Base-by-base conservation (phyloP, 2,888 invertebrate species). In the Caenorhabditis sp. region DNA sequence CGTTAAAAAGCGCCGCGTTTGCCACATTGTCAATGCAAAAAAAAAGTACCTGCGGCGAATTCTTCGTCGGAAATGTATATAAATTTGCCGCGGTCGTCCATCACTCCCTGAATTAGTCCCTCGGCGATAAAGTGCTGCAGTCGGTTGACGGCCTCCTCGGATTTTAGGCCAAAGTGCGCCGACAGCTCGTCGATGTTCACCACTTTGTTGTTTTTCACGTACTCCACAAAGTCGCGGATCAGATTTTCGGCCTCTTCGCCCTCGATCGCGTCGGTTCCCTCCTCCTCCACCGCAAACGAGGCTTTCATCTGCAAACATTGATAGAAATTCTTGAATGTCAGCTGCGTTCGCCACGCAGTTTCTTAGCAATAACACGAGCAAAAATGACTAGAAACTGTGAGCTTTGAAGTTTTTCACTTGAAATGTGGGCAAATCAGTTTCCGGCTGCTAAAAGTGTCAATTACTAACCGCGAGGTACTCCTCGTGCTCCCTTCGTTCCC, bases 41-140 rank as follows among this genome's bases (percentile, higher is more conserved):
- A 35, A 66, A 27, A 45, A 63, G 17, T 32, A 87, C 87, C 87
- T 71, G 94, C 93, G 86, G 94, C 92, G 77, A 98, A 92, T 90
- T 99, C 99, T 45, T 93, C 93, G 83, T 93, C 92, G 0, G 96
- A 95, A 59, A 99, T 94, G 90, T 95, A 99, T 89, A 99, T 98
- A 89, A 99, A 99, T 91, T 99, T 99, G 17, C 99, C 99, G 78
- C 99, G 92, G 90, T 99, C 99, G 89, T 99, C 99, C 82, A 99
- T 94, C 0, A 99, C 98, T 0, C 99, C 93, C 2, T 95, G 95
- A n/a, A 99, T 91, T 62, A 92, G 92, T 5, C 94, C 95, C 76
- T 94, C 93, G 0, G 93, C 91, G 86, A 95, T 94, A 50, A 99
- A 91, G 50, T 94, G 93, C 79, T 94, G 93, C 77, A 99, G 93